Base-by-base conservation (phyloP, 1,140 invertebrate genomes). In the fruit fly (Drosophila melanogaster) region DNA sequence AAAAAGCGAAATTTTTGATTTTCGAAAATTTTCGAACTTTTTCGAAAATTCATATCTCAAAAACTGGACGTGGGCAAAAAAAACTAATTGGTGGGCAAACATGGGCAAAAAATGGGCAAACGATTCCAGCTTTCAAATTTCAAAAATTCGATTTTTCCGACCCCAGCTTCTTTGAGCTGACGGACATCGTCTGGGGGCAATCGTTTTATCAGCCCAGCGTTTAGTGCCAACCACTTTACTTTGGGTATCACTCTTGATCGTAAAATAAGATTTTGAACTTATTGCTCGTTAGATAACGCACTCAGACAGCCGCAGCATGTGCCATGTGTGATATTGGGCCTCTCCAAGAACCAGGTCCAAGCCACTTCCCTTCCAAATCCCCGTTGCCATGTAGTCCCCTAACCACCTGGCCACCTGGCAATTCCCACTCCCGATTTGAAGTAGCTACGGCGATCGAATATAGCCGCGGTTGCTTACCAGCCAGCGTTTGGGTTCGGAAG, bases 251-350 rank as follows among this genome's bases (percentile, higher is more conserved):
- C 75, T 77, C 37, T 46, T 70, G 87, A 89, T 89, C 84, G 80
- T 89, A 89, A 89, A 89, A 89, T 89, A 89, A 90, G 84, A 89
- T 89, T 89, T 89, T 89, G 61, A 80, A 90, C 79, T 89, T 84
- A 85, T 87, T 73, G 71, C 79, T 64, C 38, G 60, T 47, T 67
- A 84, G 84, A 89, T 89, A 89, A 89, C 84, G 78, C 54, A 59
- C 81, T 71, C 62, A 75, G 57, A 74, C 67, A 51, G 38, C 50
- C 53, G 43, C 37, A 59, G 46, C 46, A 69, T 49, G 60, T 53
- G 54, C 37, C 55, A 11, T 37, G 43, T 76, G 55, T 62, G 73
- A 54, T 67, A 81, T 75, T 65, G 70, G 35, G 43, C 50, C 66
- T 70, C 66, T 70, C 66, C 64, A 70, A 56, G 62, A 69, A 38